phyloP scores from a whole-genome alignment of 2,113 vertebrate species.

The Glareola pratincola region DNA sequence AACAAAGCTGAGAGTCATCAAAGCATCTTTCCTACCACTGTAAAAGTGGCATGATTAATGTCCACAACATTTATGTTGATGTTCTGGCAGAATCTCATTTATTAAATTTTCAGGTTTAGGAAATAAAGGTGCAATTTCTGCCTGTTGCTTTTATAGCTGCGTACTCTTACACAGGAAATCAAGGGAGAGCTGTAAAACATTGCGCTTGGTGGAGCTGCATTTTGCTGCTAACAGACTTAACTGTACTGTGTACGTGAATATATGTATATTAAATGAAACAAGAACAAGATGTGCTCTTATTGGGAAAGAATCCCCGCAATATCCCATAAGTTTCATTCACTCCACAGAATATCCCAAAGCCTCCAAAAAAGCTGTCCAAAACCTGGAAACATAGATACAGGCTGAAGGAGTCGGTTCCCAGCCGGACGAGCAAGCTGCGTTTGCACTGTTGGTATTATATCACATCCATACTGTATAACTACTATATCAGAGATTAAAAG shows the following conservation, averaged over 20 bases:
- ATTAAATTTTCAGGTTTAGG: constrained; percentile 20
- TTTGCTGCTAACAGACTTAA: constrained; percentile 9
- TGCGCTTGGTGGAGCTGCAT: not conserved
- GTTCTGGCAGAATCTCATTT: not conserved
- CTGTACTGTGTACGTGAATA: not conserved
- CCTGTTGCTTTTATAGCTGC: not conserved
- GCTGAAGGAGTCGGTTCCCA: not conserved
- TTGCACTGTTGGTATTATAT: constrained; percentile 27
- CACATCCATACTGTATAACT: constrained; percentile 45
- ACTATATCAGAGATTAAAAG: constrained; percentile 68
- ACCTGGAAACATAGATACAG: not conserved
- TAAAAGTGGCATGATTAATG: constrained; percentile 1
- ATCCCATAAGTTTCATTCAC: constrained; percentile 21
- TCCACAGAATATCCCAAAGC: constrained; percentile 20
- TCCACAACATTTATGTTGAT: not conserved
- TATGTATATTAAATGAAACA: constrained; percentile 47
- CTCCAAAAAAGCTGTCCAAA: constrained; percentile 37
- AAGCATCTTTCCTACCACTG: not conserved
- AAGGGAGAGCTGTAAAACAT: constrained; percentile 40
- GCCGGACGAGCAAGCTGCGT: not conserved
- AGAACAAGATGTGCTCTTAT: constrained; percentile 71
- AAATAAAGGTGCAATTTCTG: constrained; percentile 24
- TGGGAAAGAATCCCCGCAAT: constrained; percentile 63
- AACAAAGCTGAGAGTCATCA: not conserved
- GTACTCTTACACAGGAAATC: constrained; percentile 51